These are phyloP conservation scores for Patella ulyssiponensis DNA, from an alignment of 2,888 invertebrate species.

Conservation along the genomic window DNA sequence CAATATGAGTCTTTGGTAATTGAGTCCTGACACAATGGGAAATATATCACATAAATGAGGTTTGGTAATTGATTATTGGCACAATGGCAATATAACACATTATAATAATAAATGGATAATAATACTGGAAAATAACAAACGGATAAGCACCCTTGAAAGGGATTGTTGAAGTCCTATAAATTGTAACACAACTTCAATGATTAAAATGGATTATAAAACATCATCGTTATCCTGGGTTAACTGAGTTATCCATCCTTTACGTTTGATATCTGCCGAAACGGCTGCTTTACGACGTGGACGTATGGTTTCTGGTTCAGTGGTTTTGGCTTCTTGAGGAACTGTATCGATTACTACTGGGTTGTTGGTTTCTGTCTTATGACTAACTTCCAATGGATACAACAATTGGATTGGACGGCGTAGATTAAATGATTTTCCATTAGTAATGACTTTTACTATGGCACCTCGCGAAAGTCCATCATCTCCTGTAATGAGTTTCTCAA, in stretches of 20 bases:
- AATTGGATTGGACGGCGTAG: background rate
- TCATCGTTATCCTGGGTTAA: background rate
- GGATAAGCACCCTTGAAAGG: background rate
- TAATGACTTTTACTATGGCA: background rate
- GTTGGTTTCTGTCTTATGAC: background rate
- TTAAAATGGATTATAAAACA: background rate
- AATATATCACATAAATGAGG: no score
- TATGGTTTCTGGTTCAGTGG: background rate
- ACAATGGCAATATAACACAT: no score
- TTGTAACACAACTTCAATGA: background rate
- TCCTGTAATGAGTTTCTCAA: background rate
- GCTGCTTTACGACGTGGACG: slow-evolving; percentile 2
- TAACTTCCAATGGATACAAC: background rate
- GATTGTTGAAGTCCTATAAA: background rate
- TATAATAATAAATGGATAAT: no score
- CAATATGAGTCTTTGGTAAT: background rate
- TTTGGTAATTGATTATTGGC: no score
- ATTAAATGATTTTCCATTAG: background rate
- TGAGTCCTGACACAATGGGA: no score
- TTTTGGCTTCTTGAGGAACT: background rate
- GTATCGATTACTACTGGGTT: background rate
- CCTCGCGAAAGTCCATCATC: background rate
- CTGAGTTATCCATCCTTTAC: background rate
- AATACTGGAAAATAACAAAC: no score
- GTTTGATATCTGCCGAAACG: background rate